Evolutionary conservation across 2,888 invertebrate genomes (phyloP).

Genomic region (Allolobophora icterica): DNA sequence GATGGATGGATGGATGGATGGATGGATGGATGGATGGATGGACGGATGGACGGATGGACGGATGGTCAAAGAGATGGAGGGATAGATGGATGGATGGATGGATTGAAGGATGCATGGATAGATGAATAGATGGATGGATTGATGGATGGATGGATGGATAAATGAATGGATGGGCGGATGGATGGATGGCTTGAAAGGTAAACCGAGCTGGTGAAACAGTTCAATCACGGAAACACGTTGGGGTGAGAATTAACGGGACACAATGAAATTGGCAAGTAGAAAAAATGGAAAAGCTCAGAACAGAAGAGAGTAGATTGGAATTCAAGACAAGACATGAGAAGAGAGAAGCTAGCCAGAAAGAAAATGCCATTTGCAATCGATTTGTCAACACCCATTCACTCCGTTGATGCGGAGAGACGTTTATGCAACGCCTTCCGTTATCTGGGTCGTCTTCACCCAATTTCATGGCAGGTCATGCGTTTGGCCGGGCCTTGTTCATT

Average conservation of each 20-base stretch:
- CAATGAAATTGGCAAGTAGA: too few relatives aligned
- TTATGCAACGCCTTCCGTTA: too few relatives aligned
- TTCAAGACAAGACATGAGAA: too few relatives aligned
- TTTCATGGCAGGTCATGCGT: background rate
- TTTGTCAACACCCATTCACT: background rate
- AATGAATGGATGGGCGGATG: background rate
- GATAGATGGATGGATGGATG: conserved; percentile 1
- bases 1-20: background rate
- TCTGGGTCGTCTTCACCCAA: too few relatives aligned
- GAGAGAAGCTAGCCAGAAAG: too few relatives aligned
- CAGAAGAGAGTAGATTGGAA: too few relatives aligned
- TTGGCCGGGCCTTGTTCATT: background rate
- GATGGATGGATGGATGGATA: background rate
- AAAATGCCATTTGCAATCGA: too few relatives aligned
- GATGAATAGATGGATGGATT: background rate
- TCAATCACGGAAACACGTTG: too few relatives aligned
- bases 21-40: conserved; percentile 9
- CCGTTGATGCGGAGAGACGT: background rate
- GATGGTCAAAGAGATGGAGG: background rate
- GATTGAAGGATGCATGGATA: background rate
- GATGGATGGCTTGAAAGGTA: background rate
- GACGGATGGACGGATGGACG: background rate
- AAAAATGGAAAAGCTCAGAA: too few relatives aligned
- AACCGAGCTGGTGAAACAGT: background rate
- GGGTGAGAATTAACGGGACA: too few relatives aligned